phyloP scores from a whole-genome alignment of 2,888 invertebrate genomes.

The Hypomecis punctinalis region DNA sequence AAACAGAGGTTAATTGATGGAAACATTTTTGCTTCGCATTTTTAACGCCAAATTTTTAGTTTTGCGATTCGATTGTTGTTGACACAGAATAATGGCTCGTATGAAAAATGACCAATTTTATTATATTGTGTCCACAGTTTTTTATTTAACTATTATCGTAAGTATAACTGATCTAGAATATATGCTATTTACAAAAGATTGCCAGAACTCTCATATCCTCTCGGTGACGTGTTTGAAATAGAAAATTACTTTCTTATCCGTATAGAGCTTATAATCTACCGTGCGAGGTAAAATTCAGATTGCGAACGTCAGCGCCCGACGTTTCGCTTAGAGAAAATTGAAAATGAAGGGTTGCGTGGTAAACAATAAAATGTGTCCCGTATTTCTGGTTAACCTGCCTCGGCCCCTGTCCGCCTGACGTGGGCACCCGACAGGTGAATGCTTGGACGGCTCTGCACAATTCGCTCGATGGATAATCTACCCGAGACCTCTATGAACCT shows the following conservation, averaged over 20 bases:
- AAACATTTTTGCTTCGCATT: background rate
- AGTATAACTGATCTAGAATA: constrained; percentile 1
- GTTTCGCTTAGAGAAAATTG: constrained; percentile 46
- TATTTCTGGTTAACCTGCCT: constrained; percentile 43
- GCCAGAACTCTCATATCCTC: constrained; percentile 10
- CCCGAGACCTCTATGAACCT: constrained; percentile 31
- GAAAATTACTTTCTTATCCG: constrained; percentile 34
- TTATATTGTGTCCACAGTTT: background rate
- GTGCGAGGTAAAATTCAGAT: constrained; percentile 30
- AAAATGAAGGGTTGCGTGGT: constrained; percentile 49
- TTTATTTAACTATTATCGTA: background rate
- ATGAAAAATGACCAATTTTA: background rate
- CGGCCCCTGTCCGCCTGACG: constrained; percentile 42
- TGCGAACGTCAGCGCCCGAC: constrained; percentile 38
- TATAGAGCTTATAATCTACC: constrained; percentile 32
- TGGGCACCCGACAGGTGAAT: constrained; percentile 41
- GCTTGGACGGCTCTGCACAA: constrained; percentile 38
- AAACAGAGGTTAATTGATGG: constrained; percentile 20
- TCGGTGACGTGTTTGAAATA: constrained; percentile 23
- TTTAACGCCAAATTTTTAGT: background rate
- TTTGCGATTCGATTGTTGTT: background rate
- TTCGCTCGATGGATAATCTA: constrained; percentile 32
- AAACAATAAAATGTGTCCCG: constrained; percentile 50
- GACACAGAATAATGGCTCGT: background rate
- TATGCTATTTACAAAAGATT: background rate